Evolutionary conservation across 2,888 invertebrate genomes (phyloP), one percentile per base, ranked within the genome.

Genomic region (Caenorhabditis macrosperma): DNA sequence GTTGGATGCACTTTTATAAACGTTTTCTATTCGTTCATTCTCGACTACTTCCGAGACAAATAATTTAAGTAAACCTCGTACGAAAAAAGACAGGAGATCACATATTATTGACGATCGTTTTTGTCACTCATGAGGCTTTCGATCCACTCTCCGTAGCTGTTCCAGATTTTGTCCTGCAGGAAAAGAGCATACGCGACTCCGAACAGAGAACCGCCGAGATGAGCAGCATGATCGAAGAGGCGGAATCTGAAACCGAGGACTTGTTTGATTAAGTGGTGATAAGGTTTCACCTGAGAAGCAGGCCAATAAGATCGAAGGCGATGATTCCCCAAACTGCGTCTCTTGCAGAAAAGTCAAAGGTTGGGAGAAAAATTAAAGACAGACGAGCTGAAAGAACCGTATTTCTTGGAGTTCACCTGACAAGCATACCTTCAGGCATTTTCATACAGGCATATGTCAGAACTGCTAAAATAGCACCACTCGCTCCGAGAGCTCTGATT

Each of bases 201-300:
- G 92, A 95, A 95, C 46, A 95, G 90, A 48, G 95, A 95, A 35
- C 98, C 98, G 20, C 97, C 96, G 82, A 99, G 93, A 94, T 99
- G 98, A n/a, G 96, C 97, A 0, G 97, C 97, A 92, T 99, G 98
- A 91, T 99, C 99, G 90, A 99, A 95, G 87, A 95, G 93, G 91
- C 94, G 94, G 96, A 97, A 99, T 48, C 95, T 94, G 76, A 33
- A 33, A 33, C 33, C 33, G 33, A 33, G 6, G 33, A 5, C 33
- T 33, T 33, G 33, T 33, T 33, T 33, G n/a, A n/a, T 48, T 41
- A 2, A n/a, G 17, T 38, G 24, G 50, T 30, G n/a, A 66, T 9
- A 35, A 66, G n/a, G 38, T 26, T 50, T 41, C n/a, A 82, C 78
- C 81, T 63, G 26, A 81, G 91, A 7, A 96, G 67, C 48, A 96